Evolutionary conservation across 2,113 vertebrate genomes (phyloP).

Genomic region (Pedetes capensis): DNA sequence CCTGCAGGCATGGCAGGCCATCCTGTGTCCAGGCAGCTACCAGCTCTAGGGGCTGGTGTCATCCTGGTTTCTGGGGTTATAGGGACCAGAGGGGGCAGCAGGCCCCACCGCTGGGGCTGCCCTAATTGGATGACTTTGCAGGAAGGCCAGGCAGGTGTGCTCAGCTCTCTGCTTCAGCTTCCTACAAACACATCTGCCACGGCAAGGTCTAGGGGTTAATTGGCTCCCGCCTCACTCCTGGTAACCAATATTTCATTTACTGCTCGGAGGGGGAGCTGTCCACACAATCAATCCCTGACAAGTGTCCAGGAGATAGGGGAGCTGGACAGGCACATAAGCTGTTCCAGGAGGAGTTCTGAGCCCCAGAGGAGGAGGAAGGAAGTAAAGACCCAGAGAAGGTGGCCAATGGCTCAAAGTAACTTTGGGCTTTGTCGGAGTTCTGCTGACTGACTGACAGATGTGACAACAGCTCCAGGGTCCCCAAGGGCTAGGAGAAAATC

Average conservation of each 20-base stretch:
- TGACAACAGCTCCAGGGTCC: not conserved
- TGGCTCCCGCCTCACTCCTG: conserved; percentile 74
- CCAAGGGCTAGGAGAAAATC: not conserved
- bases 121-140: conserved; percentile 76
- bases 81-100: not conserved
- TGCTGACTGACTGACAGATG: too few species aligned
- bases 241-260: conserved; percentile 80
- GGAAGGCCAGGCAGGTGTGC: conserved; percentile 65
- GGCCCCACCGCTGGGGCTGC: conserved; percentile 41
- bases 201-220: conserved; percentile 75
- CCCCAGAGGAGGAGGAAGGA: not conserved
- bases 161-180: conserved; percentile 2
- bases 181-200: conserved; percentile 66
- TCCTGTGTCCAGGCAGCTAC: not conserved
- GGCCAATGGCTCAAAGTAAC: not conserved
- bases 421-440: not conserved
- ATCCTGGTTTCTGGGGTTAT: conserved; percentile 39
- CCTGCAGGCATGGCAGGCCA: not conserved
- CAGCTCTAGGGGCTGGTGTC: not conserved
- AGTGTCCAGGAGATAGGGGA: conserved; percentile 33
- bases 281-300: conserved; percentile 74
- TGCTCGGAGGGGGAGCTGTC: conserved; percentile 70
- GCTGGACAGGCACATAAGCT: not conserved
- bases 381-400: not conserved
- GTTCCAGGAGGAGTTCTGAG: not conserved